phyloP scores from a whole-genome alignment of 2,113 vertebrate genomes.

The Regulus satrapa region DNA sequence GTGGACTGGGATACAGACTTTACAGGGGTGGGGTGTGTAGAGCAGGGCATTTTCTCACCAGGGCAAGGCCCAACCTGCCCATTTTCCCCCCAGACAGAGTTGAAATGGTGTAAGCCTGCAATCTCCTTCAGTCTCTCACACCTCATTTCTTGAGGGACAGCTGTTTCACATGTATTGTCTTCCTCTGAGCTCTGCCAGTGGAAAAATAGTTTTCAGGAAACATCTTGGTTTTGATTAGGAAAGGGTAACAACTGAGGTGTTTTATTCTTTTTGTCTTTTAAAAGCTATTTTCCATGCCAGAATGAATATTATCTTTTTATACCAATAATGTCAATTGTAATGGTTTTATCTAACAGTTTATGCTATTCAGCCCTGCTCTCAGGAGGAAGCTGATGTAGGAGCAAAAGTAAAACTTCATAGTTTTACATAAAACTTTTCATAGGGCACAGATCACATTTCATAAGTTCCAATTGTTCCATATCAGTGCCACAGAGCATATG shows the following conservation, averaged over 20 bases:
- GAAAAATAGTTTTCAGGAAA: neutral
- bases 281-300: neutral
- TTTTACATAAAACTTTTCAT: too few species aligned
- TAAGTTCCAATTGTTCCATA: neutral
- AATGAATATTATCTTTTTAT: neutral
- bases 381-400: neutral
- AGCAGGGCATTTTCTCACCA: too few species aligned
- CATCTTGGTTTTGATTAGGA: neutral
- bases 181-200: neutral
- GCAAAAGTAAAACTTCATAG: neutral
- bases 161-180: neutral
- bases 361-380: neutral
- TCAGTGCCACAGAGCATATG: neutral
- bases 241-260: neutral
- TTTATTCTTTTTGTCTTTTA: neutral
- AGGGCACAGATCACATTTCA: neutral
- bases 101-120: neutral
- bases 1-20: neutral
- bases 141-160: neutral
- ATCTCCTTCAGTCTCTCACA: neutral
- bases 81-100: neutral
- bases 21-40: neutral
- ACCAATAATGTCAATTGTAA: neutral
- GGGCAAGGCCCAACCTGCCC: too few species aligned
- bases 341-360: neutral